phyloP scores from a whole-genome alignment of 2,113 vertebrate genomes.

The Tragelaphus imberbis region DNA sequence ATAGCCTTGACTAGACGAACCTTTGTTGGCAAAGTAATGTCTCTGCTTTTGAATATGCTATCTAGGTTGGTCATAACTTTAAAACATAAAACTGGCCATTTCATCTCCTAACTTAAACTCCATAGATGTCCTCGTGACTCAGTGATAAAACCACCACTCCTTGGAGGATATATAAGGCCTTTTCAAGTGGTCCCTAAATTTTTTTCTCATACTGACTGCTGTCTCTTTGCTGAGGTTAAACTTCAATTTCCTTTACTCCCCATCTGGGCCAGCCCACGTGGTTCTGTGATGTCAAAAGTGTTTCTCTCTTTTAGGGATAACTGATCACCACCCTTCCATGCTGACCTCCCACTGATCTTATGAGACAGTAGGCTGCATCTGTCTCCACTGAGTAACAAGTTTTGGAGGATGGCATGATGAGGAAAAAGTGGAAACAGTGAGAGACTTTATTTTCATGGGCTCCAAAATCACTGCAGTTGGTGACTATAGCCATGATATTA shows the following conservation, averaged over 20 bases:
- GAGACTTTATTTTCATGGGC: neutral
- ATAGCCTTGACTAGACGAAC: too few relatives aligned
- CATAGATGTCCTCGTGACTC: neutral
- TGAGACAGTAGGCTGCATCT: fast-evolving
- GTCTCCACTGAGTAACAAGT: neutral
- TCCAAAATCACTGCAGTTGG: neutral
- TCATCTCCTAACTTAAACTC: neutral
- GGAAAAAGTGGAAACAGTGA: neutral
- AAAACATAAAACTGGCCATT: neutral
- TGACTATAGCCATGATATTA: neutral
- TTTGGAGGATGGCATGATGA: neutral
- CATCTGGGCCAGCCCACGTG: fast-evolving
- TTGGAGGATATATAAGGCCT: neutral
- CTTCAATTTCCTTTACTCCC: fast-evolving
- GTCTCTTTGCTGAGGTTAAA: neutral
- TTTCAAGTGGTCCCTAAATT: neutral
- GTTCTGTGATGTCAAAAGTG: neutral
- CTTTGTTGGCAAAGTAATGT: too few relatives aligned
- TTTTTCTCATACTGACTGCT: neutral
- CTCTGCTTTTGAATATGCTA: too few relatives aligned
- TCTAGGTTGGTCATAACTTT: too few relatives aligned
- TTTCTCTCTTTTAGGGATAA: neutral
- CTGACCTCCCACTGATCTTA: neutral
- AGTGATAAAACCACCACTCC: neutral
- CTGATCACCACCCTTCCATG: fast-evolving